Percentiles rank a stretch among this genome's conserved stretches.
phyloP scores from a whole-genome alignment of 2,797 vertebrate genomes.

The Microhierax caerulescens region DNA sequence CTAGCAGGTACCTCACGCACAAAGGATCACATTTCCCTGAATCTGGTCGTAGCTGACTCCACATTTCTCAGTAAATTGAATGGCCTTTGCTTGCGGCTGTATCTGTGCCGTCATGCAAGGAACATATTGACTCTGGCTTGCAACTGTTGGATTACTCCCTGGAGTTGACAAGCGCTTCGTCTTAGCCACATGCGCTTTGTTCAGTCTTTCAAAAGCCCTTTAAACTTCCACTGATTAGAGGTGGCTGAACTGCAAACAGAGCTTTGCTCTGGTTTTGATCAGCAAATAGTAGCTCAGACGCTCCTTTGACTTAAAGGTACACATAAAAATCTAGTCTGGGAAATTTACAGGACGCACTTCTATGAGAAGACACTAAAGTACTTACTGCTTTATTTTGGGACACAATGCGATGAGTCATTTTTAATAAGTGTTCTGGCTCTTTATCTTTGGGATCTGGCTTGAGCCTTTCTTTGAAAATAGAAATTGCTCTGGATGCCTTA shows the following conservation, averaged over 20 bases:
- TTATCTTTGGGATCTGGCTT: neutral
- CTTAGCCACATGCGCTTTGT: conserved; percentile 19
- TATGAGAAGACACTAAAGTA: neutral
- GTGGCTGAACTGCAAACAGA: conserved; percentile 22
- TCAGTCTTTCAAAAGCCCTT: conserved; percentile 54
- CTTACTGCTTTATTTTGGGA: neutral
- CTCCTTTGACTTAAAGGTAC: neutral
- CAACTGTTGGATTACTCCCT: conserved; percentile 18
- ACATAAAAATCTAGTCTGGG: neutral
- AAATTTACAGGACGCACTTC: neutral
- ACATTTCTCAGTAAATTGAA: neutral
- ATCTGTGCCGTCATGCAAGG: neutral
- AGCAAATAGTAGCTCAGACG: neutral
- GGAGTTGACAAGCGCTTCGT: conserved; percentile 26
- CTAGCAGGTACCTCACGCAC: neutral
- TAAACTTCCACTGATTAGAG: conserved; percentile 42
- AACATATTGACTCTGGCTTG: conserved; percentile 41
- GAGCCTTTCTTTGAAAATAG: neutral
- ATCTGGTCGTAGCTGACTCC: neutral
- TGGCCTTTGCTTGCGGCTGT: neutral
- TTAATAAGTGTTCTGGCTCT: neutral
- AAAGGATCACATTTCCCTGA: neutral
- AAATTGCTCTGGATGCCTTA: neutral
- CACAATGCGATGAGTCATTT: neutral
- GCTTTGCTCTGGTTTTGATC: neutral